A percentile compares a stretch with the other conserved stretches of the same genome.
phyloP scores from a whole-genome alignment of 37 sponge, comb jelly and placozoan genomes.

The Bolinopsis microptera region DNA sequence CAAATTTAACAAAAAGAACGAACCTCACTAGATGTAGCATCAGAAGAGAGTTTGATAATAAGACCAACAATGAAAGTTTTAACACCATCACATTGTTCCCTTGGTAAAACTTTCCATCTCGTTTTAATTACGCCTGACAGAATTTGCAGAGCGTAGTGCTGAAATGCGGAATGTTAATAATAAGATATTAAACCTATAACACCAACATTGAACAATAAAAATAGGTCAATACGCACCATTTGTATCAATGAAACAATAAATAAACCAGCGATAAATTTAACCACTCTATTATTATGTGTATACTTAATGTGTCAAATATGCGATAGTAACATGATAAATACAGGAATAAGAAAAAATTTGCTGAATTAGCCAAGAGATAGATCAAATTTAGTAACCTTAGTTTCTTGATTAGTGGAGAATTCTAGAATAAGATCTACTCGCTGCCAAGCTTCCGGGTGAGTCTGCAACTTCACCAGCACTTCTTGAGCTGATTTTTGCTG shows the following conservation, averaged over 20 bases:
- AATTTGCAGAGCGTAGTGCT: slow-evolving; percentile 96
- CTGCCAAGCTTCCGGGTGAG: slow-evolving; percentile 93
- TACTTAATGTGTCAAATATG: no score
- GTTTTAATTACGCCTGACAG: slow-evolving; percentile 86
- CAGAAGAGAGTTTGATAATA: slow-evolving; percentile 90
- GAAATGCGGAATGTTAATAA: neutral
- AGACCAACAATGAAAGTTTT: slow-evolving; percentile 95
- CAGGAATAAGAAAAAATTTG: no score
- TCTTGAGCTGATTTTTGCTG: slow-evolving; percentile 92
- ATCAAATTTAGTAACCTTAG: no score
- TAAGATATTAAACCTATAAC: no score
- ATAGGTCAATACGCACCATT: neutral
- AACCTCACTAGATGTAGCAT: slow-evolving; percentile 75
- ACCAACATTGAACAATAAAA: neutral
- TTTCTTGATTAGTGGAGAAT: slow-evolving; percentile 79
- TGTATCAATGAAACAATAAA: no score
- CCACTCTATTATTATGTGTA: no score
- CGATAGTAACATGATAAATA: no score
- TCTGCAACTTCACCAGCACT: slow-evolving; percentile 86
- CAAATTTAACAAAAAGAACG: no score
- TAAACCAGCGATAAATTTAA: no score
- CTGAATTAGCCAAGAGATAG: no score
- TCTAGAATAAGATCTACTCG: slow-evolving; percentile 92
- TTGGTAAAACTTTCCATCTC: slow-evolving; percentile 92
- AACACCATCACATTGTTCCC: slow-evolving; percentile 97